Evolutionary conservation across 1,140 invertebrate genomes (phyloP), one percentile per base, ranked within the genome.

Genomic region (Magallana ariakensis): DNA sequence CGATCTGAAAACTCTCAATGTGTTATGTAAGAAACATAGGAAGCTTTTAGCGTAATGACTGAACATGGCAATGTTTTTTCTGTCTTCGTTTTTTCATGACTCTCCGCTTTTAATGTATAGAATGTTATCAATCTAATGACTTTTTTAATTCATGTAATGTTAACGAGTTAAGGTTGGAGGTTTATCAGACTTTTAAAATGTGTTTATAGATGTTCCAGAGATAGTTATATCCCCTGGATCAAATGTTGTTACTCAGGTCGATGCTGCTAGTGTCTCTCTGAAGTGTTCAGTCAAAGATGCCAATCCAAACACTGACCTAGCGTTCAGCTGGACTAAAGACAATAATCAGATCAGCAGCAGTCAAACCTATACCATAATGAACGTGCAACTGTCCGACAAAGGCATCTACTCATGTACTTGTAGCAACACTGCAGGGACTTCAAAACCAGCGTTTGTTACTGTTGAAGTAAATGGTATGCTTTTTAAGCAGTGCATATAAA

Each of bases 321-420:
- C 13, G 19, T 75, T 26, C 22, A 22, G 66, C 22, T 75, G 66
- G 66, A 75, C 66, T 75, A 75, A 75, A 75, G 66, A 22, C 19
- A 26, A 19, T 13, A 33, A 11, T 26, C 66, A 75, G 22, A 75
- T 75, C 22, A 75, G 66, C 66, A 75, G 22, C 3, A 75, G 13
- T 75, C 66, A 75, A 26, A 75, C 66, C 7, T 33, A 11, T 26
- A 75, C 13, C 19, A 75, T 75, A 10, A 8, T 11, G 15, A 26
- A 8, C 33, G 66, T 75, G 22, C 66, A 13, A 13, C 22, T 26
- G 13, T 75, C 66, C 0, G 66, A 75, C 22, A 19, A 26, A 26
- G 66, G 66, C 22, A 75, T 8, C 0, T 75, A 26, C 66, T 26
- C 22, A 13, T 75, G 66, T 75, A 75, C 22, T 9, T 19, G 9